These are phyloP conservation scores for Epinephelus lanceolatus DNA, from an alignment of 2,113 vertebrate species.

Conservation along the genomic window DNA sequence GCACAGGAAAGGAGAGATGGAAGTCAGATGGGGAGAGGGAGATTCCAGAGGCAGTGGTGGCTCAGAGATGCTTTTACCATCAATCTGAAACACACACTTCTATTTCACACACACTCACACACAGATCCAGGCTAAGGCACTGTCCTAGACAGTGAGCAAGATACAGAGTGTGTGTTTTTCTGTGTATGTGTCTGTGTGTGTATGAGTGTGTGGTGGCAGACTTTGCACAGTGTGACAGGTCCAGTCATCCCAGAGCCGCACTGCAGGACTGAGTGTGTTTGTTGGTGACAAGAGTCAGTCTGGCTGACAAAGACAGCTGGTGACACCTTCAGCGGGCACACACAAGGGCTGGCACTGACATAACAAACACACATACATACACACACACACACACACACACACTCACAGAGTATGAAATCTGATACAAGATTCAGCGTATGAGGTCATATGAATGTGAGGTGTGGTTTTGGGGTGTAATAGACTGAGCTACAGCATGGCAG, in stretches of 20 bases:
- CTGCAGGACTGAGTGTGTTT: slow-evolving; percentile 42
- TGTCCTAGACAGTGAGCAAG: not conserved
- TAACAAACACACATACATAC: slow-evolving; percentile 10
- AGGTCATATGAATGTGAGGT: slow-evolving; percentile 57
- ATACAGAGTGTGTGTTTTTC: not conserved
- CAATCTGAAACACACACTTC: slow-evolving; percentile 36
- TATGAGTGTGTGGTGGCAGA: slow-evolving; percentile 1
- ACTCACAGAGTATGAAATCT: slow-evolving; percentile 37
- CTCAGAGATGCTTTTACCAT: slow-evolving; percentile 58
- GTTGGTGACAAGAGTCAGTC: slow-evolving; percentile 46
- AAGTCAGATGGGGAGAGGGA: slow-evolving; percentile 52
- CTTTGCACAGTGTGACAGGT: slow-evolving; percentile 45
- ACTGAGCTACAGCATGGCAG: slow-evolving; percentile 20
- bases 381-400: not conserved
- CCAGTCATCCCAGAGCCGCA: slow-evolving; percentile 38
- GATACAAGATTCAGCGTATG: slow-evolving; percentile 41
- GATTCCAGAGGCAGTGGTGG: slow-evolving; percentile 43
- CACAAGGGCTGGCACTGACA: slow-evolving; percentile 28
- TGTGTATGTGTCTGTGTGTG: slow-evolving; percentile 22
- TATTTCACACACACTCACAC: slow-evolving; percentile 19
- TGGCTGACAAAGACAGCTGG: slow-evolving; percentile 73
- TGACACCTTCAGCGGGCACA: slow-evolving; percentile 63
- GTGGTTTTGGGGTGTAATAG: slow-evolving; percentile 61
- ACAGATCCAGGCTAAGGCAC: not conserved
- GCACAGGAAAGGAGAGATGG: slow-evolving; percentile 58